These are phyloP conservation scores for Diploscapter pachys DNA, from an alignment of 1,140 invertebrate genomes.

Conservation along the genomic window DNA sequence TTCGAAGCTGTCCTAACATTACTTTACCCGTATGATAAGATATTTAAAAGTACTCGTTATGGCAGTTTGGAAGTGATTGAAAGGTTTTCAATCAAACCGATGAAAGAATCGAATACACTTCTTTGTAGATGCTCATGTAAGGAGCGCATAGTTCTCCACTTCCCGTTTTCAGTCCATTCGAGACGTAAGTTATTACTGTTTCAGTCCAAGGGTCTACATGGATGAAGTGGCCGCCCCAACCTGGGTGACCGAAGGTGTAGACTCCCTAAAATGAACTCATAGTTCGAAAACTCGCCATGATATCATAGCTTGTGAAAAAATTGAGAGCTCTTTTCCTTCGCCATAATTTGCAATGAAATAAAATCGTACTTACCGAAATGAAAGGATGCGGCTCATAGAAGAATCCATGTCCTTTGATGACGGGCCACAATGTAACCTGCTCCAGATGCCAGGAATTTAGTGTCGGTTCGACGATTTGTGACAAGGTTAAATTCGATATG, in stretches of 20 bases:
- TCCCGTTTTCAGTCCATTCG: conserved; percentile 48
- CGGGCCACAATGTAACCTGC: conserved; percentile 35
- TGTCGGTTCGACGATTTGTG: conserved; percentile 25
- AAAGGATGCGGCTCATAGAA: conserved; percentile 39
- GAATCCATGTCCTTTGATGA: conserved; percentile 42
- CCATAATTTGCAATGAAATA: neutral
- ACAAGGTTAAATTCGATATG: conserved; percentile 33
- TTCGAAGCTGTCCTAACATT: too few species aligned
- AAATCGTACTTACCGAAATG: conserved; percentile 8
- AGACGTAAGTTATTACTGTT: conserved; percentile 40
- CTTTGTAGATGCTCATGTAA: conserved; percentile 36
- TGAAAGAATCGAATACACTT: conserved; percentile 18
- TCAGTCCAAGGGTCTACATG: conserved; percentile 40
- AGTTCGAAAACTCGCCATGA: too few species aligned
- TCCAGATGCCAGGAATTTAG: conserved; percentile 39
- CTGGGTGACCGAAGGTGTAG: conserved; percentile 47
- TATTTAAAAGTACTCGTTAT: too few species aligned
- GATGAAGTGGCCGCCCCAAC: conserved; percentile 46
- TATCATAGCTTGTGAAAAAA: too few species aligned
- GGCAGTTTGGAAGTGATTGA: too few species aligned
- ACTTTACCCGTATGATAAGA: too few species aligned
- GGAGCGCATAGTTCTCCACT: conserved; percentile 44
- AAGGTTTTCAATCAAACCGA: too few species aligned
- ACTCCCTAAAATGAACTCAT: conserved; percentile 12
- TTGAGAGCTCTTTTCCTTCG: neutral